Evolutionary conservation across 1,140 invertebrate species (phyloP).

Genomic region (Pseudachorutes palmiensis): DNA sequence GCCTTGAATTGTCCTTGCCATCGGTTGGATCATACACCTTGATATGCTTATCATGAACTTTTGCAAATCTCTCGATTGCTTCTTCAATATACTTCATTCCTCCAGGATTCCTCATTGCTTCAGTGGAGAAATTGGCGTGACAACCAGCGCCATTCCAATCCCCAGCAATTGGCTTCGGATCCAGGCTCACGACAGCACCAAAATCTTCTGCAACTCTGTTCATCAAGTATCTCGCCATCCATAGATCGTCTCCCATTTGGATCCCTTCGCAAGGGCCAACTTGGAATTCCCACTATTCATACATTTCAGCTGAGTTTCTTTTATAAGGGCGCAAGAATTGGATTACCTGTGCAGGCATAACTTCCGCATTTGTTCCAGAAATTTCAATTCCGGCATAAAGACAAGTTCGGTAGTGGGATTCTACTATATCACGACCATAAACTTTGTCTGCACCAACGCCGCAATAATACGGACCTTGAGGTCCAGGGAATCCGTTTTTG

Average conservation of each 20-base stretch:
- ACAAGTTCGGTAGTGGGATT: constrained; percentile 52
- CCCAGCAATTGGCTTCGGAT: constrained; percentile 73
- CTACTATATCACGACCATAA: constrained; percentile 86
- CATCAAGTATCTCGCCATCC: constrained; percentile 81
- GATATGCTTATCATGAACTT: constrained; percentile 78
- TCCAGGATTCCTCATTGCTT: constrained; percentile 71
- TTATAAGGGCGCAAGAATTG: too few relatives aligned
- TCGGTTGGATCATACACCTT: constrained; percentile 77
- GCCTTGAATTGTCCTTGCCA: constrained; percentile 70
- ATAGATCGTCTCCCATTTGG: constrained; percentile 74
- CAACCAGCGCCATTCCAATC: constrained; percentile 90
- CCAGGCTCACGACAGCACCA: constrained; percentile 73
- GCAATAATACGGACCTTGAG: constrained; percentile 90
- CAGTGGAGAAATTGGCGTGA: constrained; percentile 82
- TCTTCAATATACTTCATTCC: constrained; percentile 70
- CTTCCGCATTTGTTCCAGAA: constrained; percentile 85
- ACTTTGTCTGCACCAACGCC: constrained; percentile 90
- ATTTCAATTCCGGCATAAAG: constrained; percentile 84
- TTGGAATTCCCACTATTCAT: constrained; percentile 65
- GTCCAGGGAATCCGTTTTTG: constrained; percentile 83
- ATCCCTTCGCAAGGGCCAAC: constrained; percentile 76
- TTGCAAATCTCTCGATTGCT: constrained; percentile 70
- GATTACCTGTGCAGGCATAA: constrained; percentile 47
- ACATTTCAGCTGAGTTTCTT: too few relatives aligned
- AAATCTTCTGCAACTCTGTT: constrained; percentile 84